Evolutionary conservation across 2,113 vertebrate species (phyloP).

Genomic region (Progne subis): DNA sequence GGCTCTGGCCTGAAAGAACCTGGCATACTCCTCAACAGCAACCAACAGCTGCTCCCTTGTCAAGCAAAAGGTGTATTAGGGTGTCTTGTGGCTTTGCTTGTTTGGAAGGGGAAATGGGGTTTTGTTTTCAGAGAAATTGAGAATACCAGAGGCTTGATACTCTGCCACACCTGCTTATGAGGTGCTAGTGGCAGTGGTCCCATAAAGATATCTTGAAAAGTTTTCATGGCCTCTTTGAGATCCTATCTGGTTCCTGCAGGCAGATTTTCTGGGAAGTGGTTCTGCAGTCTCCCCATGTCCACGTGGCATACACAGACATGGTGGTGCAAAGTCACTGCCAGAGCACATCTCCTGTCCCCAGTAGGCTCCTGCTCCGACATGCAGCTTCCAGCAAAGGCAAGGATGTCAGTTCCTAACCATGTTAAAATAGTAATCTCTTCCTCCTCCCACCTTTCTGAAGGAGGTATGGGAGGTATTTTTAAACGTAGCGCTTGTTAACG

Average conservation of each 20-base stretch:
- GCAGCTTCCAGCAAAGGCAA: not conserved
- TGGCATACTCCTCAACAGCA: not conserved
- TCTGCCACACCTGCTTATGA: not conserved
- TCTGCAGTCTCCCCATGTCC: not conserved
- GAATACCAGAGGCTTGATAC: not conserved
- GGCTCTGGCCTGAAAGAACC: not conserved
- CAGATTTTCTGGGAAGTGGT: not conserved
- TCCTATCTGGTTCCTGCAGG: not conserved
- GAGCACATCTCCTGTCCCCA: not conserved
- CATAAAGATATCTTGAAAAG: not conserved
- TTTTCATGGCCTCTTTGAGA: not conserved
- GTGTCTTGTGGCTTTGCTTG: not conserved
- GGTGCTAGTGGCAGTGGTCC: not conserved
- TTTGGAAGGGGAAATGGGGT: not conserved
- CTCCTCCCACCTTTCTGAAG: not conserved
- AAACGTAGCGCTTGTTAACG: not conserved
- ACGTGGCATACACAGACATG: fast-evolving
- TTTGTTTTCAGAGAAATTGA: not conserved
- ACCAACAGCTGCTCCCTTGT: not conserved
- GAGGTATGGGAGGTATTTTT: not conserved
- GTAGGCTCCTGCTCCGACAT: fast-evolving
- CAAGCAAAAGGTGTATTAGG: not conserved
- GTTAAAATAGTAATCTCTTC: not conserved
- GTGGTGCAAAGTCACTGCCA: not conserved
- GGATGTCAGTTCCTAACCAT: not conserved